phyloP scores from a whole-genome alignment of 2,888 invertebrate species.

The Dolomedes plantarius region DNA sequence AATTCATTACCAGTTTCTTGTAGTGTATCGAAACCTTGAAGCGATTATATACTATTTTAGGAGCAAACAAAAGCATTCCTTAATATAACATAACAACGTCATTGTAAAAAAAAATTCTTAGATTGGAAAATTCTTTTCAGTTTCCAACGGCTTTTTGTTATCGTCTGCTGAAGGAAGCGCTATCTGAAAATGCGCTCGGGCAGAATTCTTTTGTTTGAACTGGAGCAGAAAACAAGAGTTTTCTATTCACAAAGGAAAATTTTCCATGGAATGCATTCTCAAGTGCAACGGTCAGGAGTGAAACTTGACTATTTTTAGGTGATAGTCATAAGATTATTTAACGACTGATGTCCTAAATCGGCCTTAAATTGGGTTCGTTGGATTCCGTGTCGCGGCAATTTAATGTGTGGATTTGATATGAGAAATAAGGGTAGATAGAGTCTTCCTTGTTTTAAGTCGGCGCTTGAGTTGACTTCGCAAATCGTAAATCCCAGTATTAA shows the following conservation, averaged over 20 bases:
- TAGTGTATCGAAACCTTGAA: not conserved
- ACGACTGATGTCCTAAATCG: not conserved
- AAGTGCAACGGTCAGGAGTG: not conserved
- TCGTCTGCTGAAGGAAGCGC: not conserved
- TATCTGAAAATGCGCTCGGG: not conserved
- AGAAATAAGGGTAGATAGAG: no score
- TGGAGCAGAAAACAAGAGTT: not conserved
- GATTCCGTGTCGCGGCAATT: not conserved
- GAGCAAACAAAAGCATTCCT: not conserved
- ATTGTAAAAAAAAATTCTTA: not conserved
- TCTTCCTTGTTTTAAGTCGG: no score
- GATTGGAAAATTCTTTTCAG: not conserved
- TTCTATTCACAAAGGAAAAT: not conserved
- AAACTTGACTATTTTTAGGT: not conserved
- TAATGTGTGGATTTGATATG: no score
- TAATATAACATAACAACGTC: not conserved
- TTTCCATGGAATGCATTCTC: not conserved
- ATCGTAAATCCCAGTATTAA: no score
- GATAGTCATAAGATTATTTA: not conserved
- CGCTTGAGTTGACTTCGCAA: no score
- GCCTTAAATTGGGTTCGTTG: not conserved
- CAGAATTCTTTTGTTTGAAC: slow-evolving; percentile 2
- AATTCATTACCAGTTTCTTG: not conserved
- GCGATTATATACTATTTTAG: not conserved
- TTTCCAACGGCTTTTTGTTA: not conserved